phyloP scores from a whole-genome alignment of 2,113 vertebrate genomes.

The Dipodomys spectabilis region DNA sequence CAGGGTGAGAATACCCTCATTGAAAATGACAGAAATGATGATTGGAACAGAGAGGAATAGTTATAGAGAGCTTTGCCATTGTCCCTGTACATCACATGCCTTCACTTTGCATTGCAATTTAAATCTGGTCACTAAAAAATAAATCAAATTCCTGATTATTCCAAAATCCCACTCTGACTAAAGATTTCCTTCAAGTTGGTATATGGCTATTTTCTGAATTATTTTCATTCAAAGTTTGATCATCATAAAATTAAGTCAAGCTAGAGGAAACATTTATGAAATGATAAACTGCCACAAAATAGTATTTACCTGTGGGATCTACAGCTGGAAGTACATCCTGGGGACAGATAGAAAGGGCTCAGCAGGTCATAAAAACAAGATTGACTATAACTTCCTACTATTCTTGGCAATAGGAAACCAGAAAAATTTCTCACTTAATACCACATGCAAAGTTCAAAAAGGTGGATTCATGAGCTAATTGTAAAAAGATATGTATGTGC shows the following conservation, averaged over 20 bases:
- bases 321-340: constrained; percentile 86
- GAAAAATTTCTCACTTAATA: background rate
- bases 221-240: constrained; percentile 90
- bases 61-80: no score
- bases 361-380: constrained; percentile 35
- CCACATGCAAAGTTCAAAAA: background rate
- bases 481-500: background rate
- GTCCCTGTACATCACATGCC: no score
- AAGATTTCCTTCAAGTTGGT: constrained; percentile 89
- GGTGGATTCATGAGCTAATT: background rate
- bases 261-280: constrained; percentile 87
- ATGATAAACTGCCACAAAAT: constrained; percentile 84
- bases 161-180: background rate
- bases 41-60: no score
- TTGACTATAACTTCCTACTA: constrained; percentile 66
- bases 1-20: no score
- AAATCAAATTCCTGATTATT: no score
- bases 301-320: constrained; percentile 88
- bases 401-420: constrained; percentile 37
- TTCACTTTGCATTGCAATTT: no score
- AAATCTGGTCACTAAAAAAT: no score
- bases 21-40: no score
- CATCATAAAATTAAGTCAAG: constrained; percentile 85
- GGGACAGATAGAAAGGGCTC: constrained; percentile 82
- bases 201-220: constrained; percentile 89